Base-by-base conservation (phyloP, 30 jellyfish, hydroid and myxozoan species). In the Aurelia aurita region DNA sequence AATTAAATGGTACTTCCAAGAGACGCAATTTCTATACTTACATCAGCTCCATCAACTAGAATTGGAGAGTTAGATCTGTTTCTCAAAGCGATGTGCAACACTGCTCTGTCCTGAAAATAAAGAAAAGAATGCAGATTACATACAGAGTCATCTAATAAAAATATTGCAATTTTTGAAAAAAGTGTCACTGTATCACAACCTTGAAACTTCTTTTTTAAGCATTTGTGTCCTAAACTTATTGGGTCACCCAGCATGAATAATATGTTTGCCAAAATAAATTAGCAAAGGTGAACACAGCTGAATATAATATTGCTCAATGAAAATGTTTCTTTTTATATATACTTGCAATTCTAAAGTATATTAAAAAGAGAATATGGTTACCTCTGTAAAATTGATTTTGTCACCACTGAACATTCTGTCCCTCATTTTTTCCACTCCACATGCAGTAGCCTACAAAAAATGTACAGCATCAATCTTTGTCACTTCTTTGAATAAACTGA, bases 371-470 rank as follows among this genome's bases (percentile, higher is more conserved):
- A 34, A 8, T 39, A 39, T 39, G 12, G 51, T 39, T 14, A 94
- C 99, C 96, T 96, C 99, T 6, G 99, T 96, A 55, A 96, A 88
- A 77, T 96, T 96, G 66, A 96, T 96, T 53, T 76, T 79, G 53
- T 76, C 97, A 35, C 99, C 99, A 64, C 86, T 2, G 72, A 91
- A 96, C 99, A 96, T 96, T 67, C 67, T 71, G 26, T 95, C 87
- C 46, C 98, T 69, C 98, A 95, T 79, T 28, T 64, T 68, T 44
- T 87, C 98, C n/a, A 95, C 95, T 14, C 85, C 89, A 62, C 97
- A 84, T 10, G 97, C 93, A 59, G 55, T 67, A 20, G 97, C 98
- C 96, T 86, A 25, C 28, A 39, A 10, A 64, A 67, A 34, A 76
- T 23, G 22, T 46, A 69, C 9, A 69, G 7, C 31, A 6, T 23